Conservation (phyloP, 1,140 invertebrate species). For the Heterodera schachtii region DNA sequence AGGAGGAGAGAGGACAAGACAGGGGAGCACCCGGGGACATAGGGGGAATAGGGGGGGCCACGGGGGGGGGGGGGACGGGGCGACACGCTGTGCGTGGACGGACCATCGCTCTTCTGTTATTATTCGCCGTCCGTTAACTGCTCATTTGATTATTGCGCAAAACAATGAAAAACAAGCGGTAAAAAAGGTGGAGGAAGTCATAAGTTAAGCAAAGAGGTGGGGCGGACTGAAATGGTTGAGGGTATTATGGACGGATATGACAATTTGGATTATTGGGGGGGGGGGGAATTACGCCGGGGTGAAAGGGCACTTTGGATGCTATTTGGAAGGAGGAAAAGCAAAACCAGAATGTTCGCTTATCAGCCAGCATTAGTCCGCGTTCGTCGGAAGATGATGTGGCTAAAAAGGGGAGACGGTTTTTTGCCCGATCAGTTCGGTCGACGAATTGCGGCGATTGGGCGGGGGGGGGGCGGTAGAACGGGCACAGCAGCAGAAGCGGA, state of each 20-base stretch:
- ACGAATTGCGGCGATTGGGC: neutral
- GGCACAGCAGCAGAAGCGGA: neutral
- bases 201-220: neutral
- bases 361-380: neutral
- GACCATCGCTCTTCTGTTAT: neutral
- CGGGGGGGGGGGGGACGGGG: neutral
- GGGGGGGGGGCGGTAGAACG: neutral
- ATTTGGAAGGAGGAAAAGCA: neutral
- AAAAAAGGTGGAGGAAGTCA: neutral
- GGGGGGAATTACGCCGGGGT: neutral
- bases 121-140: neutral
- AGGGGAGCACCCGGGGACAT: no score
- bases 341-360: neutral
- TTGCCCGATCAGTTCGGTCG: neutral
- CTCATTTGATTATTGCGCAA: neutral
- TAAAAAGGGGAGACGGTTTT: neutral
- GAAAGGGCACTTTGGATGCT: neutral
- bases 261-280: neutral
- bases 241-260: neutral
- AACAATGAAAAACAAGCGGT: neutral
- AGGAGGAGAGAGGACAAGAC: no score
- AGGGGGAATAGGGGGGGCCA: no score
- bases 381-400: neutral
- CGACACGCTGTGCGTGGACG: no score
- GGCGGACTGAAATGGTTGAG: neutral